Base-by-base conservation (phyloP, 2,113 vertebrate genomes). In the Pluvialis apricaria region DNA sequence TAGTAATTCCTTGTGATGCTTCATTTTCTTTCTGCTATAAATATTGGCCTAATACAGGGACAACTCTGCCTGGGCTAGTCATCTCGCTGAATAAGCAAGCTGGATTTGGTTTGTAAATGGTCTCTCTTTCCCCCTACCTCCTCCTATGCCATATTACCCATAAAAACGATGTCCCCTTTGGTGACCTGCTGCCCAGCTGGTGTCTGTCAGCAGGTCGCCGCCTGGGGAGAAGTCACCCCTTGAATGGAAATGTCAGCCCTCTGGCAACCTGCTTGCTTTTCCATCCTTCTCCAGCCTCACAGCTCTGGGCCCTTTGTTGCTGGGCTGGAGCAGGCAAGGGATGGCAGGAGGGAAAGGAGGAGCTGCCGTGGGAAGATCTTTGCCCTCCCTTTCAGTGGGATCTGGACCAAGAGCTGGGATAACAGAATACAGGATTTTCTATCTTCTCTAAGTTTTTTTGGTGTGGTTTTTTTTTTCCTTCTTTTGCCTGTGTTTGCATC, bases 21-120 rank as follows among this genome's bases (percentile, higher is more conserved):
- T 94, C 40, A 8, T 96, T 95, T 94, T 95, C 57, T 82, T 95
- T 91, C 83, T 94, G 66, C 70, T 92, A 40, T 95, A 92, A 96
- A 92, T 92, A 92, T 34, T 95, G 70, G 40, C 66, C 78, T 95
- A 44, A 82, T 82, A 62, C 1, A 88, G 91, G 92, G 92, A 77
- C 83, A 82, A 4, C 58, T 82, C n/a, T 88, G 85, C 68, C 88
- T 81, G 22, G n/a, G 58, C n/a, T 64, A 73, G 58, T 70, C 81
- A 80, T 86, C 29, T 61, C 24, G 26, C 44, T n/a, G 78, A 90
- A 40, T 17, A 21, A 68, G 60, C 9, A 69, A 73, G 66, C 70
- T 92, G 77, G 29, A 82, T 89, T 92, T 87, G 49, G 51, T 77
- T 65, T 79, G 57, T 69, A 77, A 80, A 58, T 75, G 28, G n/a